Conservation (phyloP, 2,797 vertebrate genomes). For the Triplophysa bombifrons region DNA sequence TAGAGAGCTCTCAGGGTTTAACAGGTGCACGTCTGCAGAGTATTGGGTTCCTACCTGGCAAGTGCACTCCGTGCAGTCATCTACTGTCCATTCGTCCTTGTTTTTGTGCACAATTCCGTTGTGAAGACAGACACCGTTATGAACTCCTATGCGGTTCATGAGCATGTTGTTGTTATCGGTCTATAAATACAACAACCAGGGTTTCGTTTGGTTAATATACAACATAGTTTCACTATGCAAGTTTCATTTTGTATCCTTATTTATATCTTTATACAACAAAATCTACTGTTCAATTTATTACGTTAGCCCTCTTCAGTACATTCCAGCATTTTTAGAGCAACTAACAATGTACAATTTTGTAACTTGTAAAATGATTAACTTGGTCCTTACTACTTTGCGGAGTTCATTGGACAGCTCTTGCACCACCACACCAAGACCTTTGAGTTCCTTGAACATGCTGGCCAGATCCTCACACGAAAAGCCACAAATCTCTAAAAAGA, state of each 20-base stretch:
- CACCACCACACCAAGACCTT: slow-evolving; percentile 88
- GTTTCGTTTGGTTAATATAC: not conserved
- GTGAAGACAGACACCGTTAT: slow-evolving; percentile 87
- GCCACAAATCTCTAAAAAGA: slow-evolving; percentile 85
- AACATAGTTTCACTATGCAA: not conserved
- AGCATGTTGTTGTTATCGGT: slow-evolving; percentile 86
- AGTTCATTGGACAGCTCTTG: slow-evolving; percentile 89
- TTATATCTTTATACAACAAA: not conserved
- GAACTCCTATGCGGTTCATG: slow-evolving; percentile 75
- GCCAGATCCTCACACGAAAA: slow-evolving; percentile 94
- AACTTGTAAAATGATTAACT: slow-evolving; percentile 1
- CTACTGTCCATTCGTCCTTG: slow-evolving; percentile 92
- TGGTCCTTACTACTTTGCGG: slow-evolving; percentile 86
- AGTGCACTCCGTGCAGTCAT: slow-evolving; percentile 95
- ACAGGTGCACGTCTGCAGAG: slow-evolving; percentile 53
- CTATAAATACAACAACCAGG: slow-evolving; percentile 66
- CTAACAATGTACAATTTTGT: not conserved
- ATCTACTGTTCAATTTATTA: not conserved
- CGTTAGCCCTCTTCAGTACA: not conserved
- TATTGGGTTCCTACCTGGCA: slow-evolving; percentile 85
- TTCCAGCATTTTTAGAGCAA: not conserved
- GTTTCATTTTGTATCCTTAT: not conserved
- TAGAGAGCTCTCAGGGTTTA: slow-evolving; percentile 32
- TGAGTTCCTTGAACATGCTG: slow-evolving; percentile 93
- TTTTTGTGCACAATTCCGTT: slow-evolving; percentile 90